phyloP scores from a whole-genome alignment of 2,797 vertebrate genomes.

The Euphonia xanthogaster region DNA sequence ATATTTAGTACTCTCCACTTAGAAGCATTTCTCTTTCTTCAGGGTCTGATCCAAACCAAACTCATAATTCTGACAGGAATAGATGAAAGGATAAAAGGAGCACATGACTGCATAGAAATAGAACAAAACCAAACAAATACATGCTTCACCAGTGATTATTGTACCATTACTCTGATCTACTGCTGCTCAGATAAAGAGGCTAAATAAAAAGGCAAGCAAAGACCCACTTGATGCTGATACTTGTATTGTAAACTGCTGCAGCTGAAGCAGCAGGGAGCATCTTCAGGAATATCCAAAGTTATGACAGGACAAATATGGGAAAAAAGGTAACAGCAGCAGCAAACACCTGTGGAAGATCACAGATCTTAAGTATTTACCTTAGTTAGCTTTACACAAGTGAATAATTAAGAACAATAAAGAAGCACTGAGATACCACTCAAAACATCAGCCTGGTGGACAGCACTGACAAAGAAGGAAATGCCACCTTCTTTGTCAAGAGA shows the following conservation, averaged over 20 bases:
- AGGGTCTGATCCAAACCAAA: not conserved
- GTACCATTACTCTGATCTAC: conserved; percentile 26
- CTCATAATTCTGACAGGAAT: not conserved
- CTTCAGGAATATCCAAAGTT: not conserved
- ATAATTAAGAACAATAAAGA: not conserved
- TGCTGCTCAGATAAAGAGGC: not conserved
- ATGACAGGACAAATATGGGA: not conserved
- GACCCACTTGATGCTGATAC: not conserved
- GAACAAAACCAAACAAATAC: conserved; percentile 46
- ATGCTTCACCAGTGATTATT: not conserved
- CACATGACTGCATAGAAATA: not conserved
- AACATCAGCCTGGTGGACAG: not conserved
- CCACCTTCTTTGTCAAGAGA: not conserved
- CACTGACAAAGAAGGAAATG: not conserved
- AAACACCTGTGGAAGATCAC: not conserved
- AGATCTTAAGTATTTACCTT: not conserved
- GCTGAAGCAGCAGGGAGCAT: conserved; percentile 27
- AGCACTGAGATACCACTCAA: not conserved
- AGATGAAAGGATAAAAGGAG: not conserved
- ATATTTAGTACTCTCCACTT: not conserved
- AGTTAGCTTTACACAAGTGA: not conserved
- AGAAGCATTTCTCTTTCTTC: not conserved
- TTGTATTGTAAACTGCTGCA: conserved; percentile 5
- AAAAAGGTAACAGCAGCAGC: not conserved
- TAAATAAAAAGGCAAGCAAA: conserved; percentile 14